Conservation (phyloP, 2,797 vertebrate genomes). For the Spondyliosoma cantharus region DNA sequence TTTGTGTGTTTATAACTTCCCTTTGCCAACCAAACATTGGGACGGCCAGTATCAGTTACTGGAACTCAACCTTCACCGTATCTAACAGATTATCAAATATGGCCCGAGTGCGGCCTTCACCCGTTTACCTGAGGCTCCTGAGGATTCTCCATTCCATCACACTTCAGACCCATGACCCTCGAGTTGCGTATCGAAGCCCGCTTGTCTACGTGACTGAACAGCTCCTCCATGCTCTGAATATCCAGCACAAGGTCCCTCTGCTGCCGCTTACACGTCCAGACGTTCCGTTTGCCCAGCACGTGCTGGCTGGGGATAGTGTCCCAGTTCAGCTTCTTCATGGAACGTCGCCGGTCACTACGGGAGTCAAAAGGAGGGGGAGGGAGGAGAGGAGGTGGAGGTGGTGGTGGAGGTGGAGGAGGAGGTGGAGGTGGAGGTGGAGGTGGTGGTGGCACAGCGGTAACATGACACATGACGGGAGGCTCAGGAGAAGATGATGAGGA, state of each 20-base stretch:
- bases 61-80: background rate
- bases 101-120: background rate
- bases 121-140: constrained; percentile 70
- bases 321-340: constrained; percentile 89
- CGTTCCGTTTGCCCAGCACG: constrained; percentile 83
- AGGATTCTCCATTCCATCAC: constrained; percentile 54
- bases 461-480: constrained; percentile 13
- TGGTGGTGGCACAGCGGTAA: constrained; percentile 5
- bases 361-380: constrained; percentile 50
- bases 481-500: background rate
- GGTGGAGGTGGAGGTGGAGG: background rate
- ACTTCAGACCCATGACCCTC: constrained; percentile 45
- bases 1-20: constrained; percentile 49
- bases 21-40: background rate
- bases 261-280: constrained; percentile 81
- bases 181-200: constrained; percentile 44
- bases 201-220: constrained; percentile 84
- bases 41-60: background rate
- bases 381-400: constrained; percentile 31
- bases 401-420: constrained; percentile 4
- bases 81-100: background rate
- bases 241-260: constrained; percentile 83
- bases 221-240: constrained; percentile 85
- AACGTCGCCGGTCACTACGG: constrained; percentile 68
- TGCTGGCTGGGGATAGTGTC: constrained; percentile 85